These are phyloP conservation scores for Mirounga angustirostris DNA, from an alignment of 2,113 vertebrate genomes.

Conservation along the genomic window DNA sequence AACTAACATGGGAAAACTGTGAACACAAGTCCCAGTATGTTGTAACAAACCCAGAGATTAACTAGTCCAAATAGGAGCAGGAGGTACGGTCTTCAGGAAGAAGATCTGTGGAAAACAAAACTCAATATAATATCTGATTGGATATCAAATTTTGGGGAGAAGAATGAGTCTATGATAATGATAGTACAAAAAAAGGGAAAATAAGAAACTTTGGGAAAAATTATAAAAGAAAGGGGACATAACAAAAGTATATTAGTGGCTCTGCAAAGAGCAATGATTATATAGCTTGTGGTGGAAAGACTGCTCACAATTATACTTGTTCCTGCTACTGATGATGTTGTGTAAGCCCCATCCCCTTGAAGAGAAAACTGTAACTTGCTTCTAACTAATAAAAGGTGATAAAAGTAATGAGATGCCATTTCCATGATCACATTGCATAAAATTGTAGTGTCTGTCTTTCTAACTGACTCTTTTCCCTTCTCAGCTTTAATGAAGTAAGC, in stretches of 20 bases:
- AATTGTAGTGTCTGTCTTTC: neutral
- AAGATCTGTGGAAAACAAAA: neutral
- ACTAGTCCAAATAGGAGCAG: neutral
- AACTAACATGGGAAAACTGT: neutral
- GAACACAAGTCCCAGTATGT: neutral
- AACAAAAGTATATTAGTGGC: neutral
- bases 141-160: neutral
- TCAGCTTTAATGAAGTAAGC: neutral
- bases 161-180: neutral
- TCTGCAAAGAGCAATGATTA: neutral
- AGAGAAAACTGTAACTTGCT: neutral
- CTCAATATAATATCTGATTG: neutral
- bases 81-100: neutral
- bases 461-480: neutral
- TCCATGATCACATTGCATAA: neutral
- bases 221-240: neutral
- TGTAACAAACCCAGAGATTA: neutral
- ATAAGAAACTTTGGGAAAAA: neutral
- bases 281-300: neutral
- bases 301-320: neutral
- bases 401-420: neutral
- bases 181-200: neutral
- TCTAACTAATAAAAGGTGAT: neutral
- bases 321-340: neutral
- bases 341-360: neutral